These are phyloP conservation scores for Agrotis segetum DNA, from an alignment of 2,888 invertebrate genomes.

Conservation along the genomic window DNA sequence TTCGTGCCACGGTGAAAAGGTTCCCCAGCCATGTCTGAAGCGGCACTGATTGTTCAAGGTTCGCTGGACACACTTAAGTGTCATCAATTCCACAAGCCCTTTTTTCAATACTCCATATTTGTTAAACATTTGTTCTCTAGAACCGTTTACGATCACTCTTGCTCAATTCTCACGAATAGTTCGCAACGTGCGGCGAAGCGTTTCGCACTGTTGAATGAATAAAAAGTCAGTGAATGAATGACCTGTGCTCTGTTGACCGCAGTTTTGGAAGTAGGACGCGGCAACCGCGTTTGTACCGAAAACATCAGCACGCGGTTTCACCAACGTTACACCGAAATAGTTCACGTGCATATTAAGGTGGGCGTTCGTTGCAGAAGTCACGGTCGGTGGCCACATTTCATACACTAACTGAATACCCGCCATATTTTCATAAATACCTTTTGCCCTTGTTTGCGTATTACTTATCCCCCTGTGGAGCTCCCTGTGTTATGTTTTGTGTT, in stretches of 20 bases:
- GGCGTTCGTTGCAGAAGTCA: slow-evolving; percentile 43
- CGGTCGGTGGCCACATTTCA: slow-evolving; percentile 59
- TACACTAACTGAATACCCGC: slow-evolving; percentile 46
- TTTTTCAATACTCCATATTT: slow-evolving; percentile 21
- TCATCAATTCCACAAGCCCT: slow-evolving; percentile 14
- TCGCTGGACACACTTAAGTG: slow-evolving; percentile 10
- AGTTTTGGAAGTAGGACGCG: slow-evolving; percentile 81
- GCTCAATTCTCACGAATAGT: slow-evolving; percentile 31
- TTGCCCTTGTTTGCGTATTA: slow-evolving; percentile 40
- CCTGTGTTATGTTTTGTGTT: slow-evolving; percentile 47
- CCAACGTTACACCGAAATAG: slow-evolving; percentile 57
- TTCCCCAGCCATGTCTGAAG: slow-evolving; percentile 14
- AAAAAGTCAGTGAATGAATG: slow-evolving; percentile 72
- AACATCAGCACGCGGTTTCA: slow-evolving; percentile 53
- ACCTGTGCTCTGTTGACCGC: slow-evolving; percentile 77
- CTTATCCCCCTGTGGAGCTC: slow-evolving; percentile 32
- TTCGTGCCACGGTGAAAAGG: slow-evolving; percentile 13
- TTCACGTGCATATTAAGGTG: slow-evolving; percentile 43
- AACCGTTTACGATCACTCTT: slow-evolving; percentile 33
- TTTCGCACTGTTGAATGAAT: slow-evolving; percentile 60
- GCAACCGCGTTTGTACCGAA: slow-evolving; percentile 64
- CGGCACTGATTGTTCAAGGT: slow-evolving; percentile 42
- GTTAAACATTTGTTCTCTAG: slow-evolving; percentile 12
- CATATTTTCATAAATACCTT: slow-evolving; percentile 52
- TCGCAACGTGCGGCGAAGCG: slow-evolving; percentile 40